Conservation (phyloP, 2,113 vertebrate genomes). For the Himantopus leucocephalus region DNA sequence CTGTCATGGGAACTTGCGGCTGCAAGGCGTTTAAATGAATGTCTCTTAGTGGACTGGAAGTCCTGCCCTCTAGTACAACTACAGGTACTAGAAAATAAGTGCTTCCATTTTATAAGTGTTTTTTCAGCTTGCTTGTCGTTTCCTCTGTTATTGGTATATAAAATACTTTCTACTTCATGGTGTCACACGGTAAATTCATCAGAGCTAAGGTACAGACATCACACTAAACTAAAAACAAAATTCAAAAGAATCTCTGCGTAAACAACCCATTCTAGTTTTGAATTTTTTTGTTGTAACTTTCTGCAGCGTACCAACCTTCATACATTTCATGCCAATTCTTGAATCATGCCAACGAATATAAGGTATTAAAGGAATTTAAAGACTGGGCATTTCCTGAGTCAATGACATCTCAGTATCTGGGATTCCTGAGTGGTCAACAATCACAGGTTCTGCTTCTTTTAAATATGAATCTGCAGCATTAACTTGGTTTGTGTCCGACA, state of each 20-base stretch:
- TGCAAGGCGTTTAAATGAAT: constrained; percentile 1
- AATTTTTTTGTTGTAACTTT: neutral
- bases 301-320: neutral
- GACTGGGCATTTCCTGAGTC: neutral
- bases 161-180: neutral
- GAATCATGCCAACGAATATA: neutral
- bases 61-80: neutral
- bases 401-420: neutral
- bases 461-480: neutral
- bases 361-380: neutral
- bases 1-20: neutral
- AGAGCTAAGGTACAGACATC: neutral
- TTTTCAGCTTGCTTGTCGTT: neutral
- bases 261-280: neutral
- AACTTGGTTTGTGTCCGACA: neutral
- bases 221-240: neutral
- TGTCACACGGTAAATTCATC: neutral
- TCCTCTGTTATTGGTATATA: neutral
- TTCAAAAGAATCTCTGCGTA: neutral
- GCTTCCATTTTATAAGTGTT: neutral
- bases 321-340: neutral
- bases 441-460: neutral
- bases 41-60: neutral
- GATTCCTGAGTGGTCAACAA: neutral
- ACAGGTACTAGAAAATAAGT: neutral